These are phyloP conservation scores for Agrochola lota DNA, from an alignment of 2,888 invertebrate genomes.

Conservation along the genomic window DNA sequence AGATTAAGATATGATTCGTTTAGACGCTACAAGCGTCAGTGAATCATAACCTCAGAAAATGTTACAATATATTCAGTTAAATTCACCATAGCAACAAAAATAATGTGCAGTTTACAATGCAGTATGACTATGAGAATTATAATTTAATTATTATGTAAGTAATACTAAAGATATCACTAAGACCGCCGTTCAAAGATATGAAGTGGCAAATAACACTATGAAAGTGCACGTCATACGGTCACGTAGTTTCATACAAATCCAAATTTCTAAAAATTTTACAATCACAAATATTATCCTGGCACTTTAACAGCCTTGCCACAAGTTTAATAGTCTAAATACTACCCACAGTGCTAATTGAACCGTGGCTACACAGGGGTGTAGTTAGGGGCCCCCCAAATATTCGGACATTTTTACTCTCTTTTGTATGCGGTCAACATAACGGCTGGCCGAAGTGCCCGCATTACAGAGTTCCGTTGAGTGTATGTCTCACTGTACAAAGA, in stretches of 20 bases:
- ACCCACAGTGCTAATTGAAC: background rate
- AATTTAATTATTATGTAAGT: constrained; percentile 7
- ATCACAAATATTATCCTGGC: background rate
- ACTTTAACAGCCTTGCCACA: background rate
- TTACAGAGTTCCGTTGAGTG: background rate
- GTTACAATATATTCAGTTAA: background rate
- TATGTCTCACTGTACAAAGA: background rate
- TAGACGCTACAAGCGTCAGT: background rate
- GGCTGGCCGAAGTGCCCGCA: no score
- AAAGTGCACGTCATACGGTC: constrained; percentile 3
- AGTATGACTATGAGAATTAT: constrained; percentile 2
- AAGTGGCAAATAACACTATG: background rate
- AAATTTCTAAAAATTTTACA: constrained; percentile 10
- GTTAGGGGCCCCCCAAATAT: background rate
- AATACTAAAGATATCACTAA: constrained; percentile 21
- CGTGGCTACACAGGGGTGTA: background rate
- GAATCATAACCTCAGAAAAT: background rate
- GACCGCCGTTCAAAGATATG: constrained; percentile 28
- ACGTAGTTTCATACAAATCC: constrained; percentile 17
- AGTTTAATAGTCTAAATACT: background rate
- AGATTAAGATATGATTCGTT: background rate
- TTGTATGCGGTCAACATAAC: background rate
- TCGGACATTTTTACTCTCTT: background rate
- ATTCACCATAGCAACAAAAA: constrained; percentile 11
- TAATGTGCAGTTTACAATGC: constrained; percentile 1